phyloP scores from a whole-genome alignment of 2,888 invertebrate genomes.

The Periphyllus acericola region DNA sequence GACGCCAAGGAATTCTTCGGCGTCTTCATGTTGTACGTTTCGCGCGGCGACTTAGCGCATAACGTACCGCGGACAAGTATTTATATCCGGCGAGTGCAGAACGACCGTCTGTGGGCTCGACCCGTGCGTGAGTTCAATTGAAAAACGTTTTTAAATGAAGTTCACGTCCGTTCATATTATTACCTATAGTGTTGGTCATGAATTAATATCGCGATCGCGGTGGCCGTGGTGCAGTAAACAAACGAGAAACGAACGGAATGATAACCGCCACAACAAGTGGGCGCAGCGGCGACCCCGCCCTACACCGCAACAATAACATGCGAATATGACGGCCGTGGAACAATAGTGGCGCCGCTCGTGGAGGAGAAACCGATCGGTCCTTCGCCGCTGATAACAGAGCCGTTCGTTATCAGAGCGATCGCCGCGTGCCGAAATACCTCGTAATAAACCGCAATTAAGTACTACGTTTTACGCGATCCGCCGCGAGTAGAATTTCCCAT shows the following conservation, averaged over 20 bases:
- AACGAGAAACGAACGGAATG: constrained; percentile 19
- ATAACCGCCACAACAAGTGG: constrained; percentile 58
- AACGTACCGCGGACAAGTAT: background rate
- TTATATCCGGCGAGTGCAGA: background rate
- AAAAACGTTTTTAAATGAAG: background rate
- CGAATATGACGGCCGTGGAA: no score
- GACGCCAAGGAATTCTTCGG: background rate
- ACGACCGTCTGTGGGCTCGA: background rate
- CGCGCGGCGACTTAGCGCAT: background rate
- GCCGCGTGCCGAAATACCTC: background rate
- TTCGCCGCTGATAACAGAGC: background rate
- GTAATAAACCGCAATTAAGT: no score
- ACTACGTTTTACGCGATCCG: no score
- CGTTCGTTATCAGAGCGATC: background rate
- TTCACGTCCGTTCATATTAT: constrained; percentile 15
- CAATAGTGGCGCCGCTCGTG: background rate
- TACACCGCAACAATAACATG: background rate
- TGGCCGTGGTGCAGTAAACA: constrained; percentile 7
- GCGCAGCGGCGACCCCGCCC: constrained; percentile 33
- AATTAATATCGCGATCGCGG: background rate
- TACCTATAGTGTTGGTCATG: background rate
- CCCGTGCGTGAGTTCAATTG: constrained; percentile 2
- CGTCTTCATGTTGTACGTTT: background rate
- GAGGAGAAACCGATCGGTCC: constrained; percentile 5
- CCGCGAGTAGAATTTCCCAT: no score